Conservation (phyloP, 1,140 invertebrate species). For the Drosophila melanogaster region DNA sequence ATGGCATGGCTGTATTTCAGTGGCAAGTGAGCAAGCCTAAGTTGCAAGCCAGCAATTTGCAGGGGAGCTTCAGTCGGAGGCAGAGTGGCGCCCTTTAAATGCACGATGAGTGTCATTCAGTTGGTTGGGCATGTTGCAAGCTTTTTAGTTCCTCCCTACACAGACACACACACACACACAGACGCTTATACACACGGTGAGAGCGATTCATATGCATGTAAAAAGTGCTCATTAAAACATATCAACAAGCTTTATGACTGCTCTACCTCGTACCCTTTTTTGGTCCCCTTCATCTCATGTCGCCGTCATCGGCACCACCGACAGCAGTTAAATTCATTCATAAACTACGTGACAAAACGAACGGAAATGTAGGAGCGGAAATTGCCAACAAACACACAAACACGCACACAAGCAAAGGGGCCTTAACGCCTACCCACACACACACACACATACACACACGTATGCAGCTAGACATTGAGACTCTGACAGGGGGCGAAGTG, state of each 20-base stretch:
- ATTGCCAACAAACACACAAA: constrained; percentile 74
- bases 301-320: constrained; percentile 51
- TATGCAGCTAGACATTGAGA: constrained; percentile 33
- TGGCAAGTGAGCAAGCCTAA: constrained; percentile 65
- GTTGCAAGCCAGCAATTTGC: constrained; percentile 59
- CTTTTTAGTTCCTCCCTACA: constrained; percentile 62
- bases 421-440: constrained; percentile 21
- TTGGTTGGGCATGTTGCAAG: constrained; percentile 56
- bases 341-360: constrained; percentile 82
- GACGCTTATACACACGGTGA: constrained; percentile 5
- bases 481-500: constrained; percentile 10
- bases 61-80: constrained; percentile 18
- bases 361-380: constrained; percentile 80
- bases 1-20: neutral
- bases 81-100: constrained; percentile 65
- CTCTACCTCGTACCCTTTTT: neutral
- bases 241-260: constrained; percentile 78
- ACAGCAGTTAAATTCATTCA: constrained; percentile 81
- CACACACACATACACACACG: constrained; percentile 4
- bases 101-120: constrained; percentile 60
- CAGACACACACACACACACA: constrained; percentile 8
- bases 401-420: constrained; percentile 18
- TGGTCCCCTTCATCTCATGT: constrained; percentile 13
- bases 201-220: constrained; percentile 58
- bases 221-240: constrained; percentile 82